A percentile compares a stretch with the other conserved stretches of the same genome.
These are phyloP conservation scores for Bradypodion pumilum DNA, from an alignment of 2,797 vertebrate species.

Conservation along the genomic window DNA sequence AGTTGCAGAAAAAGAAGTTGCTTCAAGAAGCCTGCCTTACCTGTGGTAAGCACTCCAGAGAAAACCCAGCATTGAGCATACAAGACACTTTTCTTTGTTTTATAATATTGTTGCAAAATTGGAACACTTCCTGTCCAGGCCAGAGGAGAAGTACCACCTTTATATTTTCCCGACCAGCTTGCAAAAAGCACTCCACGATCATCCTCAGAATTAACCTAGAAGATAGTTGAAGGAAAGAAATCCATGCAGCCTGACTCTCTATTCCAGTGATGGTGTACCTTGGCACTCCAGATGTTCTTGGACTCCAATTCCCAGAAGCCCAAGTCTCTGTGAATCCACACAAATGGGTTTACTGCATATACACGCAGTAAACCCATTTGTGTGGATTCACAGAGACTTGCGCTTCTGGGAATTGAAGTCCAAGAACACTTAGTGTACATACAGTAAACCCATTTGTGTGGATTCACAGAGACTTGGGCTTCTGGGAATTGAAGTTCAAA, in stretches of 20 bases:
- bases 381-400: no score
- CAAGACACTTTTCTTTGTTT: constrained; percentile 32
- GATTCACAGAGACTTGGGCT: no score
- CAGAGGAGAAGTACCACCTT: constrained; percentile 38
- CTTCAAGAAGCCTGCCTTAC: constrained; percentile 30
- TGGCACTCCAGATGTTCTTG: no score
- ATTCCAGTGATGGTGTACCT: no score
- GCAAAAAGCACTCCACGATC: constrained; percentile 61
- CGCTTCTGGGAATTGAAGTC: no score
- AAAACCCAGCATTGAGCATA: constrained; percentile 78
- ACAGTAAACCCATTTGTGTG: no score
- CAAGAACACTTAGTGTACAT: no score
- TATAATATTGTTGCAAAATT: constrained; percentile 68
- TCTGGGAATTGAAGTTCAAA: no score
- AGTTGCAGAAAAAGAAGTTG: background rate
- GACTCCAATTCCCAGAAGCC: no score
- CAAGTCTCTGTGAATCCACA: no score
- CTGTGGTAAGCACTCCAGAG: constrained; percentile 73
- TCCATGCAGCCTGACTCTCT: background rate
- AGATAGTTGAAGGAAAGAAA: background rate
- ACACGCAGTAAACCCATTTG: no score
- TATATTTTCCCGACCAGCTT: constrained; percentile 72
- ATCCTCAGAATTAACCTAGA: constrained; percentile 68
- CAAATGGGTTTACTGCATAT: no score
- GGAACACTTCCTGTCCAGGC: constrained; percentile 67